These are phyloP conservation scores for Harmothoe impar DNA, from an alignment of 2,888 invertebrate genomes.

Conservation along the genomic window DNA sequence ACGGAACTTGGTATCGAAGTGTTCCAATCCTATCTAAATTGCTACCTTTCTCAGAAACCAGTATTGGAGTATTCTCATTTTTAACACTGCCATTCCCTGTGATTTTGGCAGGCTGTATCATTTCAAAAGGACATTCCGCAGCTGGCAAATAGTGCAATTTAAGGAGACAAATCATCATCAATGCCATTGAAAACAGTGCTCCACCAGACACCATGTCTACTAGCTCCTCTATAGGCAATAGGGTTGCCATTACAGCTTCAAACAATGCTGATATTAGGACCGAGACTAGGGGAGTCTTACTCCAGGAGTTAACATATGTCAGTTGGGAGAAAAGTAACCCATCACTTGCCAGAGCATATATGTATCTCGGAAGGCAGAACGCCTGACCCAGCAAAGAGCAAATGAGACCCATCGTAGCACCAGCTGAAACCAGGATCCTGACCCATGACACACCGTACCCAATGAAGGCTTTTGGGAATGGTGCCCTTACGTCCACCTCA, in stretches of 20 bases:
- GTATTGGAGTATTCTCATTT: background rate
- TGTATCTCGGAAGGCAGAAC: background rate
- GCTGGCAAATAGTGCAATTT: slow-evolving; percentile 42
- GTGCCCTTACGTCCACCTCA: background rate
- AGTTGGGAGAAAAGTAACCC: slow-evolving; percentile 1
- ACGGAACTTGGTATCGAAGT: background rate
- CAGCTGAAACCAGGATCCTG: background rate
- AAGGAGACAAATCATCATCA: slow-evolving; percentile 20
- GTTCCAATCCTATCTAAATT: background rate
- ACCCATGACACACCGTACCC: background rate
- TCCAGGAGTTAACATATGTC: background rate
- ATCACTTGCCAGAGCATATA: slow-evolving; percentile 9
- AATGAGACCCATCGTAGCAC: background rate
- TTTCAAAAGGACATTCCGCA: slow-evolving; percentile 18
- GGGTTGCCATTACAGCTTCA: background rate
- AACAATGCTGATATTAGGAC: background rate
- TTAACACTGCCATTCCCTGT: background rate
- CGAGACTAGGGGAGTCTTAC: slow-evolving; percentile 4
- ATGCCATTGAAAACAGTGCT: background rate
- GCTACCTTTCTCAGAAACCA: background rate
- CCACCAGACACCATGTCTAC: slow-evolving; percentile 34
- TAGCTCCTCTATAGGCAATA: background rate
- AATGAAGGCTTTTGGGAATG: slow-evolving; percentile 16
- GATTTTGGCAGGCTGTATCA: background rate
- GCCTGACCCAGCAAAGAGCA: slow-evolving; percentile 20